A percentile compares a stretch with the other conserved stretches of the same genome.
Conservation (phyloP, 2,113 vertebrate genomes). For the Lepisosteus osseus region DNA sequence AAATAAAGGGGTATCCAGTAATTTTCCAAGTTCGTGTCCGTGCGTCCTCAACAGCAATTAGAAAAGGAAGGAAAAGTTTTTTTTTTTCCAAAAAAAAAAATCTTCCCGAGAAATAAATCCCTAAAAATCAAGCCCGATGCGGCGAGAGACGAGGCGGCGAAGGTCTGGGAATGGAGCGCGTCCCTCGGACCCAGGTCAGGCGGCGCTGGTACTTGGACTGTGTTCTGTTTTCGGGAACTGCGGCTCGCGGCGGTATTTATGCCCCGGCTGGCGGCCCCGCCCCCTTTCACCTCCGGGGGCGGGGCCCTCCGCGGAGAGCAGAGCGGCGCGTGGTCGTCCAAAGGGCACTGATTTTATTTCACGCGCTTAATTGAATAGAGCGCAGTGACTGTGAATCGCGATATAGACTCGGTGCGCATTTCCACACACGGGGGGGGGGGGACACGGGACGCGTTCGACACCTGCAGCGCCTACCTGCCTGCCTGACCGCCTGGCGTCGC, state of each 20-base stretch:
- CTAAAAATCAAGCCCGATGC: not conserved
- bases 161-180: conserved; percentile 1
- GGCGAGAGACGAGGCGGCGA: conserved; percentile 1
- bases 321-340: not conserved
- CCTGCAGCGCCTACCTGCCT: too few relatives aligned
- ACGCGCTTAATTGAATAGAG: conserved; percentile 31
- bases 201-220: too few relatives aligned
- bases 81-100: conserved; percentile 3
- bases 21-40: conserved; percentile 10
- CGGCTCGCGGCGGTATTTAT: too few relatives aligned
- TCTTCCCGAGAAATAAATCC: not conserved
- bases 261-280: not conserved
- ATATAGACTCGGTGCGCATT: too few relatives aligned
- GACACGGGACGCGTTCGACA: too few relatives aligned
- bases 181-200: not conserved
- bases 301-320: conserved; percentile 2
- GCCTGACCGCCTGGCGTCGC: too few relatives aligned
- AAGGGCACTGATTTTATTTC: conserved; percentile 37
- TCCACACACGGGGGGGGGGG: too few relatives aligned
- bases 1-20: conserved; percentile 23
- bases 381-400: not conserved
- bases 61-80: not conserved
- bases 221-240: too few relatives aligned
- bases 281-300: conserved; percentile 15
- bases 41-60: conserved; percentile 17